Percentiles rank a stretch among this genome's conserved stretches.
Conservation (phyloP, 2,113 vertebrate species). For the Diphyllodes magnificus region DNA sequence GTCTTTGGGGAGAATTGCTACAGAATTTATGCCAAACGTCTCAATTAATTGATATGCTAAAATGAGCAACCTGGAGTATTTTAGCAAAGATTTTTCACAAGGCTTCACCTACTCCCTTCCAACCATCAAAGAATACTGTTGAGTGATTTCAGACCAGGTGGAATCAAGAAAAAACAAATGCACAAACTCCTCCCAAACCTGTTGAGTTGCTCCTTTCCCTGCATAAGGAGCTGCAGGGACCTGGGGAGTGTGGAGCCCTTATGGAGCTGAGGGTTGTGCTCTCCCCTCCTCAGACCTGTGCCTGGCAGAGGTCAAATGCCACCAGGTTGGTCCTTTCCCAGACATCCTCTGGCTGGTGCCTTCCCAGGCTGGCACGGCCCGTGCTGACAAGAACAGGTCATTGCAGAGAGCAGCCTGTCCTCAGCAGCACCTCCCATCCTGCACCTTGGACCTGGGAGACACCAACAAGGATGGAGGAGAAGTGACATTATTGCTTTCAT, state of each 20-base stretch:
- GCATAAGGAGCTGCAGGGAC: background rate
- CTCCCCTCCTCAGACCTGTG: background rate
- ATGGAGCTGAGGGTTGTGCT: fast-evolving
- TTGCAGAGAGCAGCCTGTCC: background rate
- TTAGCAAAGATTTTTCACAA: slow-evolving; percentile 33
- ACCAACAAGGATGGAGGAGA: background rate
- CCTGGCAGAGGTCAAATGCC: background rate
- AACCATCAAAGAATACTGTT: background rate
- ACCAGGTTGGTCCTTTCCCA: background rate
- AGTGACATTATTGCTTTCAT: background rate
- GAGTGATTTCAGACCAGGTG: background rate
- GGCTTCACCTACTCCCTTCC: background rate
- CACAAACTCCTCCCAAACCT: background rate
- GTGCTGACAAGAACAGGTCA: fast-evolving
- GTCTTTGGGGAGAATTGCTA: slow-evolving; percentile 53
- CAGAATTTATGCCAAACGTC: slow-evolving; percentile 60
- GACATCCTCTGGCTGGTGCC: fast-evolving
- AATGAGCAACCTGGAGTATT: slow-evolving; percentile 31
- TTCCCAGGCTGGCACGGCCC: background rate
- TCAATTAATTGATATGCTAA: slow-evolving; percentile 49
- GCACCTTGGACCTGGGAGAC: background rate
- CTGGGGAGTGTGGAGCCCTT: fast-evolving
- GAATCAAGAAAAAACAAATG: background rate
- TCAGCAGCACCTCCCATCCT: background rate
- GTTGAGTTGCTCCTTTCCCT: background rate